Base-by-base conservation (phyloP, 2,888 invertebrate species). In the Drosophila merina region DNA sequence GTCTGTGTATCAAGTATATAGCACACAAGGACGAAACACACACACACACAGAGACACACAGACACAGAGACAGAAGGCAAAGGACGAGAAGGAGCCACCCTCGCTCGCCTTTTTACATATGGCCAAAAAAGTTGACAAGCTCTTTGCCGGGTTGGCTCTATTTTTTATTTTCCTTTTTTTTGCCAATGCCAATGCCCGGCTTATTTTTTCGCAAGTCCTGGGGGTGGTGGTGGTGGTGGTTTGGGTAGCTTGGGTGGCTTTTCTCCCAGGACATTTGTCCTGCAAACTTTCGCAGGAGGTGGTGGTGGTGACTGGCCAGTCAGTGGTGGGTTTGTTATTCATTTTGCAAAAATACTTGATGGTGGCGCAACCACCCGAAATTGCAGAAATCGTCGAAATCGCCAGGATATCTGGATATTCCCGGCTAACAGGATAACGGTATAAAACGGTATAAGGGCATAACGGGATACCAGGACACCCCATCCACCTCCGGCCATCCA, bases 81-180 rank as follows among this genome's bases (percentile, higher is more conserved):
- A 48, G 47, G 50, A 70, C 56, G 42, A n/a, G 25, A 50, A 51
- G 72, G 68, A 75, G 77, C 77, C 83, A 88, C 83, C 88, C 83
- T 86, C 80, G 75, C 78, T 50, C 33, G 36, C 49, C 63, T 71
- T 68, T 44, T 76, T 85, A 85, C 82, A 88, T 86, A 84, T 88
- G 88, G 72, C 81, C 86, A 78, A 84, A 75, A 75, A 82, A 82
- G 82, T 74, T 83, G 77, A 77, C 69, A 81, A 62, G 78, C 75
- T 68, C 78, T 73, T 77, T 76, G 67, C 74, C 77, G 82, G 86
- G 82, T 78, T 70, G 69, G 63, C 67, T 45, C n/a, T 49, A 26
- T 26, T 47, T 56, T 47, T 33, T 14, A 14, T 40, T 40, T 12
- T 14, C 6, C 6, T 40, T 40, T 2, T 40, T 76, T 79, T 80